Evolutionary conservation across 2,888 invertebrate genomes (phyloP).

Genomic region (Coleophora flavipennella): DNA sequence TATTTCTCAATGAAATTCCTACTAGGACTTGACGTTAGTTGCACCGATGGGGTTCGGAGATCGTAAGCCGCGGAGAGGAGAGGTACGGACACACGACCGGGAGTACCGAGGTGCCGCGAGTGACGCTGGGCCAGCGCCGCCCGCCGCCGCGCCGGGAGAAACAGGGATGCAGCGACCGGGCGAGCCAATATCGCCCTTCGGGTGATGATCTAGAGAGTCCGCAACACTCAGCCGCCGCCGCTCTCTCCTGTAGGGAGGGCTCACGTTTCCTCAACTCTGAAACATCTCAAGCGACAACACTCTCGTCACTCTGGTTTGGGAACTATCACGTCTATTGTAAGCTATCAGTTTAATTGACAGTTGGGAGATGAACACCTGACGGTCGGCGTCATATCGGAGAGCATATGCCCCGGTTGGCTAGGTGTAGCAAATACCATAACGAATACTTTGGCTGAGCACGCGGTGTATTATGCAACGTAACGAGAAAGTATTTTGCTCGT

Average conservation of each 20-base stretch:
- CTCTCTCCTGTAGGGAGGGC: slow-evolving; percentile 63
- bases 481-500: slow-evolving; percentile 56
- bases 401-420: slow-evolving; percentile 69
- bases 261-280: slow-evolving; percentile 27
- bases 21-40: slow-evolving; percentile 21
- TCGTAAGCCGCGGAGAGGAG: slow-evolving; percentile 64
- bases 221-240: slow-evolving; percentile 52
- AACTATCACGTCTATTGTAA: slow-evolving; percentile 31
- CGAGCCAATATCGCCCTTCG: slow-evolving; percentile 62
- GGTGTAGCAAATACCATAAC: slow-evolving; percentile 72
- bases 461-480: slow-evolving; percentile 69
- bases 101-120: slow-evolving; percentile 66
- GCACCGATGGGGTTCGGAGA: slow-evolving; percentile 50
- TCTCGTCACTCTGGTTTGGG: slow-evolving; percentile 25
- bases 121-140: slow-evolving; percentile 56
- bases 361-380: slow-evolving; percentile 67
- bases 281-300: slow-evolving; percentile 34
- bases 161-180: slow-evolving; percentile 63
- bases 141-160: slow-evolving; percentile 60
- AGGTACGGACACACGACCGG: slow-evolving; percentile 65
- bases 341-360: slow-evolving; percentile 32
- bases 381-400: slow-evolving; percentile 68
- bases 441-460: slow-evolving; percentile 70
- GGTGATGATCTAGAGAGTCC: slow-evolving; percentile 60
- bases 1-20: background rate